phyloP scores from a whole-genome alignment of 2,113 vertebrate species.

The Urocolius indicus region DNA sequence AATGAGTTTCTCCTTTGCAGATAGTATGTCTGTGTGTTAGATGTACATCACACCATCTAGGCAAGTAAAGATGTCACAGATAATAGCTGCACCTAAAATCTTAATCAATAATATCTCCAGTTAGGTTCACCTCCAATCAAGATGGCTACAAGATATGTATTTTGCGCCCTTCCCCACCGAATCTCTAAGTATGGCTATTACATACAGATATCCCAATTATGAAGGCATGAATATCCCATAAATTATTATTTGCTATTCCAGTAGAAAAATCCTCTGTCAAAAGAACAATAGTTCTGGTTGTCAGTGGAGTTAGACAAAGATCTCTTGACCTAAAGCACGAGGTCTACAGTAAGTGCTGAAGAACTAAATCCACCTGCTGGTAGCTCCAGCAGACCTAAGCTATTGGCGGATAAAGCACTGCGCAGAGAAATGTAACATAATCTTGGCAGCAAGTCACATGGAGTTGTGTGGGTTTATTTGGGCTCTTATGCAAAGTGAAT shows the following conservation, averaged over 20 bases:
- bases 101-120: background rate
- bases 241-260: background rate
- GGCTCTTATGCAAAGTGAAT: background rate
- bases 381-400: background rate
- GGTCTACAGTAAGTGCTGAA: background rate
- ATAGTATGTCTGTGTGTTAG: background rate
- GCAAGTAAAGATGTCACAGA: background rate
- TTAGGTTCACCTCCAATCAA: background rate
- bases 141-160: too few relatives aligned
- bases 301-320: background rate
- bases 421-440: fast-evolving
- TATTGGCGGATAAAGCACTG: background rate
- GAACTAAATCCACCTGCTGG: background rate
- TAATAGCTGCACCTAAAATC: background rate
- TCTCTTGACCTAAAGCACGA: background rate
- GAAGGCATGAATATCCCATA: background rate
- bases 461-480: background rate
- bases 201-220: background rate
- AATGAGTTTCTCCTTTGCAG: background rate
- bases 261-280: background rate
- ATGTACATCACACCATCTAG: background rate
- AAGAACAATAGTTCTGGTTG: background rate
- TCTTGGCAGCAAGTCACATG: fast-evolving
- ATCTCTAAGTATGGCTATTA: background rate
- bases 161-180: background rate